Percentiles rank a stretch among this genome's conserved stretches.
Conservation (phyloP, 2,888 invertebrate genomes). For the Fragum whitleyi region DNA sequence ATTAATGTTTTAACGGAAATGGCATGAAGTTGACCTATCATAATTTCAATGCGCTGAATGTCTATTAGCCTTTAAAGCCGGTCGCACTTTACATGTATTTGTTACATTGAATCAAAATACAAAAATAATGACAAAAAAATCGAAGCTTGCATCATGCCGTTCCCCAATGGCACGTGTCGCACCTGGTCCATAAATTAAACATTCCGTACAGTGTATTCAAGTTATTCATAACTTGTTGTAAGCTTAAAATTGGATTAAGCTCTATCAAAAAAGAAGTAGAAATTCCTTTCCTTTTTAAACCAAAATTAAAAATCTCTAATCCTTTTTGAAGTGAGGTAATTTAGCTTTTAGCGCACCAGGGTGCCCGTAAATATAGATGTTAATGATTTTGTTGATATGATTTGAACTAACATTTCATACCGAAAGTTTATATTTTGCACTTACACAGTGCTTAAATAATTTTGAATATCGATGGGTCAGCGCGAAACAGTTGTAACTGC, state of each 20-base stretch:
- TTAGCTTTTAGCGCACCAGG: not conserved
- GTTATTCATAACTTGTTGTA: not conserved
- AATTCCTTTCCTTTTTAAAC: not conserved
- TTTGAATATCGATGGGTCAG: no score
- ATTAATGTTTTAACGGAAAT: no score
- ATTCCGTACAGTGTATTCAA: slow-evolving; percentile 22
- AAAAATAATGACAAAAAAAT: not conserved
- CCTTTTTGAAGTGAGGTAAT: not conserved
- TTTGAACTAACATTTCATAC: no score
- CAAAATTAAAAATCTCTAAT: not conserved
- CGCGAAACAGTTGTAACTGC: no score
- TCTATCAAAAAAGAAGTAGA: not conserved
- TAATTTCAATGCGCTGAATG: no score
- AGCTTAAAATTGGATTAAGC: slow-evolving; percentile 14
- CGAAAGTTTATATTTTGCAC: no score
- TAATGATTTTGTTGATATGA: not conserved
- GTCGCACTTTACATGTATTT: no score
- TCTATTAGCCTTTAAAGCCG: no score
- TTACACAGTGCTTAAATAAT: no score
- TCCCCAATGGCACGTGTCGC: slow-evolving; percentile 34
- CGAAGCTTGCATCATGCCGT: not conserved
- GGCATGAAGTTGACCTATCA: no score
- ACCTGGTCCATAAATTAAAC: slow-evolving; percentile 36
- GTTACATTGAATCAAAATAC: slow-evolving; percentile 25
- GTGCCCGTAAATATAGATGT: not conserved